These are phyloP conservation scores for Pristionchus mayeri DNA, from an alignment of 2,888 invertebrate species.

Conservation along the genomic window DNA sequence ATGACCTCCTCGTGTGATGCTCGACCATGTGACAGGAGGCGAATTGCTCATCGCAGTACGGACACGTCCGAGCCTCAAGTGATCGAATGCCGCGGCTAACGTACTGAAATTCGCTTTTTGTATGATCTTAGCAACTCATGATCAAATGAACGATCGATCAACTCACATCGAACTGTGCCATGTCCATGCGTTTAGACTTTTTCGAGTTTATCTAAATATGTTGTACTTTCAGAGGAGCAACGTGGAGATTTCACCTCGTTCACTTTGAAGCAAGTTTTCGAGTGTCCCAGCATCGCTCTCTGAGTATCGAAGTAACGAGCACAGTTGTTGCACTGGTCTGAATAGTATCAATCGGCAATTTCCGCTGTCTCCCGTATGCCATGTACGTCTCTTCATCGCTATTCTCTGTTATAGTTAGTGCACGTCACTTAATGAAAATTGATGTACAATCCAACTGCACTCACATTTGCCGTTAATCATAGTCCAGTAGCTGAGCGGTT, in stretches of 20 bases:
- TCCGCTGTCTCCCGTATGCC: background rate
- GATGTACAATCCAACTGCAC: too few species aligned
- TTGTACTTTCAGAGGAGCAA: too few species aligned
- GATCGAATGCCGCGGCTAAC: background rate
- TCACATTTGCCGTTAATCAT: background rate
- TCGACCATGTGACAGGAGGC: slow-evolving; percentile 1
- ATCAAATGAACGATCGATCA: too few species aligned
- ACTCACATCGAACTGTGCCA: too few species aligned
- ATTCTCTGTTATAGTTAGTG: too few species aligned
- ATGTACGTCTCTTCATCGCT: too few species aligned
- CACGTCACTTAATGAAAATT: too few species aligned
- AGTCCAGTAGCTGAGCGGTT: background rate
- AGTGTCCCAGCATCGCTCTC: slow-evolving; percentile 10
- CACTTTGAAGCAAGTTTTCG: slow-evolving; percentile 2
- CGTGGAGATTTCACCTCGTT: background rate
- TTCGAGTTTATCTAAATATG: background rate
- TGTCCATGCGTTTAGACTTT: too few species aligned
- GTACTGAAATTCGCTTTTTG: slow-evolving; percentile 29
- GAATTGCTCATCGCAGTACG: slow-evolving; percentile 10
- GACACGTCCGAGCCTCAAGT: background rate
- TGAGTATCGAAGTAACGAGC: background rate
- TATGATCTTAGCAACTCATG: too few species aligned
- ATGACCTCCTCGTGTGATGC: slow-evolving; percentile 5
- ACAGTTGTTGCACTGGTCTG: background rate
- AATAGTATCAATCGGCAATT: too few species aligned